A percentile compares a stretch with the other conserved stretches of the same genome.
Conservation (phyloP, 2,797 vertebrate genomes). For the Enteromius paludinosus region DNA sequence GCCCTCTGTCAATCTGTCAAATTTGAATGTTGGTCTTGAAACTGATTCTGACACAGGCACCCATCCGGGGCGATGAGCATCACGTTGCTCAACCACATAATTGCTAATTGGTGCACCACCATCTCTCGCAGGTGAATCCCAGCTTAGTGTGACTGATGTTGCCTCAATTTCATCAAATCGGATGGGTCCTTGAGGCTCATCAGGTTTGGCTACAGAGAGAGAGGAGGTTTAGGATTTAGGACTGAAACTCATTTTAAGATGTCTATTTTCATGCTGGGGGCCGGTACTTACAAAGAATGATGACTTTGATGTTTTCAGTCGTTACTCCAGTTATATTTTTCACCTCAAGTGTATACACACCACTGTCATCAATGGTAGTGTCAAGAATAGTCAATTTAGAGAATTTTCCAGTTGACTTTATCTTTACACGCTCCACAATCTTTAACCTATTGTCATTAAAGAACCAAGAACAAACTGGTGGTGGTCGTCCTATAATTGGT, state of each 20-base stretch:
- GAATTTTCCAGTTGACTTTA: conserved; percentile 87
- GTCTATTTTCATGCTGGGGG: conserved; percentile 14
- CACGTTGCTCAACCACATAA: conserved; percentile 94
- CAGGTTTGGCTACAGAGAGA: conserved; percentile 88
- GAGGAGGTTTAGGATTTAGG: not conserved
- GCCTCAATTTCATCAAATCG: conserved; percentile 92
- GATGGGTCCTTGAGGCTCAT: conserved; percentile 89
- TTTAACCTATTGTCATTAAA: conserved; percentile 88
- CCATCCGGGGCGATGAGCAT: conserved; percentile 98
- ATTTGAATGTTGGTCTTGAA: conserved; percentile 91
- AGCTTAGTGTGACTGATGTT: conserved; percentile 89
- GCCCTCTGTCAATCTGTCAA: conserved; percentile 90
- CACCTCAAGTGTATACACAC: conserved; percentile 91
- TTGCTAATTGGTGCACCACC: conserved; percentile 93
- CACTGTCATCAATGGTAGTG: conserved; percentile 92
- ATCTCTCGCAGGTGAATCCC: conserved; percentile 90
- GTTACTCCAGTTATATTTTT: conserved; percentile 89
- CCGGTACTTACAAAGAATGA: conserved; percentile 90
- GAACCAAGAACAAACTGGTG: conserved; percentile 92
- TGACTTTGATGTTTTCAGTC: conserved; percentile 88
- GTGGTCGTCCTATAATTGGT: conserved; percentile 90
- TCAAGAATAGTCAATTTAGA: conserved; percentile 88
- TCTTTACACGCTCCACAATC: conserved; percentile 88
- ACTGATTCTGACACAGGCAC: conserved; percentile 93
- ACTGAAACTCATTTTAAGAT: not conserved